Evolutionary conservation across 2,797 vertebrate species (phyloP), one percentile per base, ranked within the genome.

Genomic region (Morelia viridis): DNA sequence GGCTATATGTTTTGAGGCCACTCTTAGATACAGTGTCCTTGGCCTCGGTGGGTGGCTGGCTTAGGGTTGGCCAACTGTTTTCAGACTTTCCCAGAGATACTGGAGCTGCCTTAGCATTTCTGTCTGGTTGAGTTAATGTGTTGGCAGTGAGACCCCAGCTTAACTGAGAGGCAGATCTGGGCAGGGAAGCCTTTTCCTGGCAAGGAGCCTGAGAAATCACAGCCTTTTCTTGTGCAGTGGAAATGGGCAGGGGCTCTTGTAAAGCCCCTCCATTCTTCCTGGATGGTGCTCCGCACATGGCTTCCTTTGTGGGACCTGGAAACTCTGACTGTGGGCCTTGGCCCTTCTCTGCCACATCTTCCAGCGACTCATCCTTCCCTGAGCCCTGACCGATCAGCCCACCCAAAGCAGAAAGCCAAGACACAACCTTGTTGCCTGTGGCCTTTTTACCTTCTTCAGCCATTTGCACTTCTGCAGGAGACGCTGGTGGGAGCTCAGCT

Each of bases 401-500:
- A 94, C 95, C 97, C 96, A 98, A 97, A 93, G 98, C 97, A 57
- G 98, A 98, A 96, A 99, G 97, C 24, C 98, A 94, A 11, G 98
- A 98, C 64, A 98, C 97, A 61, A 98, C 97, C 94, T 98, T 98
- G 92, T 97, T 98, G 86, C 97, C 93, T 60, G 98, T 96, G 64
- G 96, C 97, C 94, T 97, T 98, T 90, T 98, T 98, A 58, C 97
- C 97, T 96, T 98, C 97, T 71, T 98, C 97, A 87, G 98, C 96
- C 91, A 97, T 97, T 94, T 97, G 97, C 84, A 97, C 95, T 96
- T 98, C 97, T 80, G 97, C 95, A 95, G 97, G 97, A 96, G 95
- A 96, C 90, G 98, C 93, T 85, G 96, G 94, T 84, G 94, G 96
- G 71, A 97, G 96, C 92, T 97, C 97, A 91, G 98, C 97, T 0